phyloP scores from a whole-genome alignment of 1,140 invertebrate species.

The Drosophila insularis region DNA sequence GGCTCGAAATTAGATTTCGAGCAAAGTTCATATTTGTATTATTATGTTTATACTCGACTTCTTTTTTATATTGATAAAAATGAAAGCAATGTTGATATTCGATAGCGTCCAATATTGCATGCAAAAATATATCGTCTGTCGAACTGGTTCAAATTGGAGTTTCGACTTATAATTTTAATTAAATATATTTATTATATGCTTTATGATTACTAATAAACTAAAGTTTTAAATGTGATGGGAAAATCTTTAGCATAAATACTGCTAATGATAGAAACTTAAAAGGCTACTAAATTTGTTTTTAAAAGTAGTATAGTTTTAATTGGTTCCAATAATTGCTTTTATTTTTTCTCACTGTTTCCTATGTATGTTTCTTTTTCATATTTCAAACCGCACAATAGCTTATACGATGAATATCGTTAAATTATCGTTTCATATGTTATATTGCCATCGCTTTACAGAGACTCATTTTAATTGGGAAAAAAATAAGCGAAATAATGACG shows the following conservation, averaged over 20 bases:
- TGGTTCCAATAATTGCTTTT: too few relatives aligned
- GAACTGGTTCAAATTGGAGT: neutral
- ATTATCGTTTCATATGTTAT: neutral
- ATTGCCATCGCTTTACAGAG: neutral
- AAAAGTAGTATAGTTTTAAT: too few relatives aligned
- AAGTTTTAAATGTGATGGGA: too few relatives aligned
- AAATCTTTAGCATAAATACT: too few relatives aligned
- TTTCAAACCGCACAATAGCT: neutral
- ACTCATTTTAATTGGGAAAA: neutral
- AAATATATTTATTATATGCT: neutral
- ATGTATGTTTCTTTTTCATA: neutral
- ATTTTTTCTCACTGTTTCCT: neutral
- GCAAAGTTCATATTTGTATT: conserved; percentile 9
- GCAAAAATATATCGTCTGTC: neutral
- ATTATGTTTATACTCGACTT: conserved; percentile 2
- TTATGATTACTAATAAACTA: too few relatives aligned
- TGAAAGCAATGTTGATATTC: neutral
- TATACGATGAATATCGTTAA: neutral
- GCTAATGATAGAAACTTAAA: too few relatives aligned
- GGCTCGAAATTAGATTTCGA: neutral
- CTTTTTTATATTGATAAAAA: conserved; percentile 7
- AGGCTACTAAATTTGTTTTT: too few relatives aligned
- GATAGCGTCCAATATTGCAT: neutral
- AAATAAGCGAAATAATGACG: conserved; percentile 39
- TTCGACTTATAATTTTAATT: neutral